phyloP scores from a whole-genome alignment of 1,140 invertebrate genomes.

The Drosophila fuyamai region DNA sequence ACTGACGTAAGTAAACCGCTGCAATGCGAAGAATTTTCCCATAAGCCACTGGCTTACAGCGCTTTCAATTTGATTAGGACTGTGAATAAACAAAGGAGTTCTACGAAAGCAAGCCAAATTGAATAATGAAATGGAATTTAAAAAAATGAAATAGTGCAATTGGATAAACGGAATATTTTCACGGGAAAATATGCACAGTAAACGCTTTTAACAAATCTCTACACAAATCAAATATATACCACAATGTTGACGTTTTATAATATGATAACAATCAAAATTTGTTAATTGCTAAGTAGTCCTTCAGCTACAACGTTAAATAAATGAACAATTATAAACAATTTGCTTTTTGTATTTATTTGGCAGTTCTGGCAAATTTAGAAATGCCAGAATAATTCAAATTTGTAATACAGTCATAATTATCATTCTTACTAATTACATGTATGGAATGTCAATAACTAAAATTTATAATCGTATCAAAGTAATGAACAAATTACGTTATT shows the following conservation, averaged over 20 bases:
- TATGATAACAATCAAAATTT: not conserved
- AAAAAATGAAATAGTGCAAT: not conserved
- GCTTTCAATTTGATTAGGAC: slow-evolving; percentile 29
- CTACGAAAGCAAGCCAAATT: not conserved
- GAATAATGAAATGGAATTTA: not conserved
- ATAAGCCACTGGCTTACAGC: slow-evolving; percentile 33
- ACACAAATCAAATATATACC: not conserved
- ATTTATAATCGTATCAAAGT: too few relatives aligned
- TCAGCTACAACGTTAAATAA: not conserved
- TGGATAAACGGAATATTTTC: not conserved
- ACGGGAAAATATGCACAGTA: not conserved
- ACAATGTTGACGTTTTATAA: not conserved
- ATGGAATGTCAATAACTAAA: too few relatives aligned
- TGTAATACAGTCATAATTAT: too few relatives aligned
- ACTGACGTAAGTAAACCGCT: slow-evolving; percentile 40
- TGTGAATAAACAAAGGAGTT: slow-evolving; percentile 7
- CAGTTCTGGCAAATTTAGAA: too few relatives aligned
- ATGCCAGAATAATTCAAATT: too few relatives aligned
- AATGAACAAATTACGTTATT: too few relatives aligned
- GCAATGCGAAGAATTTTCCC: slow-evolving; percentile 38
- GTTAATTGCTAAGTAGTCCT: not conserved
- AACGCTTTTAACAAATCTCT: not conserved
- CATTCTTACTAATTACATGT: too few relatives aligned
- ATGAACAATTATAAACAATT: not conserved
- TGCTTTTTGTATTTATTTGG: too few relatives aligned